Evolutionary conservation across 2,797 vertebrate genomes (phyloP).

Genomic region (Peromyscus aztecus): DNA sequence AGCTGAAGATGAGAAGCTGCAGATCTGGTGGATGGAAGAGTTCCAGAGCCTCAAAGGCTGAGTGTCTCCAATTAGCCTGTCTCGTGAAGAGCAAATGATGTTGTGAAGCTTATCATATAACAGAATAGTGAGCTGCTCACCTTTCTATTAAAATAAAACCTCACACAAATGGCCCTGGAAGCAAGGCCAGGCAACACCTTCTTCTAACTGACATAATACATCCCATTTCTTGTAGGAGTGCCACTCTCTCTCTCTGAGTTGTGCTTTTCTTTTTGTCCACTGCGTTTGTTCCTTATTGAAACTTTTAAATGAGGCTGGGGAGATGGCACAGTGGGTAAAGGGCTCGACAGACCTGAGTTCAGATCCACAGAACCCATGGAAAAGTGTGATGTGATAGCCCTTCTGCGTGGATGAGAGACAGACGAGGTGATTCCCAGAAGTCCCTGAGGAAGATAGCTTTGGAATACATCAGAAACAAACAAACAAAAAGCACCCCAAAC

Average conservation of each 20-base stretch:
- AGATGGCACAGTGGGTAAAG: not conserved
- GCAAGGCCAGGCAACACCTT: not conserved
- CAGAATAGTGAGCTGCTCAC: not conserved
- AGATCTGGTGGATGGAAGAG: not conserved
- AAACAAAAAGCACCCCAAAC: not conserved
- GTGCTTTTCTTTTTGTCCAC: not conserved
- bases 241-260: not conserved
- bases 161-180: not conserved
- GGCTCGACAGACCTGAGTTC: not conserved
- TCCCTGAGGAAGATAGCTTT: not conserved
- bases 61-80: not conserved
- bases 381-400: not conserved
- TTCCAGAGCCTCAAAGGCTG: not conserved
- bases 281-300: not conserved
- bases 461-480: not conserved
- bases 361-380: not conserved
- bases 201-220: not conserved
- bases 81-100: not conserved
- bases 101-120: not conserved
- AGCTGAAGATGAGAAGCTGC: not conserved
- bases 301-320: not conserved
- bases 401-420: not conserved
- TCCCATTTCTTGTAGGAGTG: not conserved
- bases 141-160: not conserved
- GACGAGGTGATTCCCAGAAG: not conserved